Evolutionary conservation across 1,140 invertebrate species (phyloP).

Genomic region (Mizuhopecten yessoensis): DNA sequence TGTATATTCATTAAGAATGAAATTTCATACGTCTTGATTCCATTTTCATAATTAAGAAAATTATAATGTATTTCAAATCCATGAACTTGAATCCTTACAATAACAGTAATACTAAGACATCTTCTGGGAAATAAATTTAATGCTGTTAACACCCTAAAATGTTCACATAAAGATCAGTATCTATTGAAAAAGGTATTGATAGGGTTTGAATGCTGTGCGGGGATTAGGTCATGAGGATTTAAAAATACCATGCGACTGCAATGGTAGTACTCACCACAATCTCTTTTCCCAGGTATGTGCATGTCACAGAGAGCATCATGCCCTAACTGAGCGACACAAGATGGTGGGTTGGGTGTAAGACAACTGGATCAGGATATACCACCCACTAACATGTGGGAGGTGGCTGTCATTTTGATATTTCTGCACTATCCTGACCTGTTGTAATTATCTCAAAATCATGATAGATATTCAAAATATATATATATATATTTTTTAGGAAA

Average conservation of each 20-base stretch:
- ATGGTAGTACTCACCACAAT: not conserved
- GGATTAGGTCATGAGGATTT: not conserved
- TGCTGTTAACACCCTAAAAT: no score
- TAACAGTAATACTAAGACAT: no score
- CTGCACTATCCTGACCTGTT: not conserved
- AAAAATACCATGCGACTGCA: not conserved
- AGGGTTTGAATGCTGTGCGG: not conserved
- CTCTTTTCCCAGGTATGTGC: not conserved
- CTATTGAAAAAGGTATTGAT: not conserved
- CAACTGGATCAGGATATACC: not conserved
- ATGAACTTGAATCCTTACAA: not conserved
- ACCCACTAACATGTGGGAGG: not conserved
- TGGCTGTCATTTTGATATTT: not conserved
- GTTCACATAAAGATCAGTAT: no score
- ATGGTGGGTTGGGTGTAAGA: not conserved
- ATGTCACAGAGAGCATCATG: not conserved
- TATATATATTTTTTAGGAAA: not conserved
- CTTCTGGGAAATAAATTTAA: no score
- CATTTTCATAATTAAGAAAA: no score
- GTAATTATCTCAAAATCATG: not conserved
- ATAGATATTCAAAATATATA: no score
- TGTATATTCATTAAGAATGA: no score
- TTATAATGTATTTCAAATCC: no score
- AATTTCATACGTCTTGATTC: no score
- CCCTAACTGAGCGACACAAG: not conserved